Evolutionary conservation across 2,113 vertebrate species (phyloP), one percentile per base, ranked within the genome.

Genomic region (Ariopsis seemanni): DNA sequence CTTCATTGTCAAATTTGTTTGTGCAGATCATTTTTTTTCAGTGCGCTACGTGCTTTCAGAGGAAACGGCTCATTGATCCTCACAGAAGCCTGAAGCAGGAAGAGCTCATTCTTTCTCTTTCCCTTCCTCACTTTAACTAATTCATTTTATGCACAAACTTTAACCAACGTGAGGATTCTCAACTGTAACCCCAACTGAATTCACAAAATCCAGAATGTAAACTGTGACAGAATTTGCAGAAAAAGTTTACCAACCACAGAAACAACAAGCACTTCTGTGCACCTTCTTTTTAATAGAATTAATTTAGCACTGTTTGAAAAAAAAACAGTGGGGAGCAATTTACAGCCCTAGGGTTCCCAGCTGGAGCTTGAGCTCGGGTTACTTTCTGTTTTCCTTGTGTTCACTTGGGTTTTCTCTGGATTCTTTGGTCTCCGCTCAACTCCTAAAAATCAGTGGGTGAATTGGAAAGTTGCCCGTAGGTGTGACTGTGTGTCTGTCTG

Each of bases 1-100:
- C 93, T 95, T 96, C 95, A 95, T 95, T 95, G 95, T 95, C 95
- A 95, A 94, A 93, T 95, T 94, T 95, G 93, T 94, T 93, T 92
- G 93, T 91, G 91, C 90, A 90, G 90, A 92, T 94, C 93, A 94
- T 95, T 95, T 95, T 95, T 57, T 94, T 88, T 87, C 85, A 14
- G 42, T 50, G 80, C 82, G 89, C 86, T 86, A 75, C 90, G 80
- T 90, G 92, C 91, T 92, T 95, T 94, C 92, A 93, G 91, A 94
- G 93, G 94, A 87, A 92, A 93, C 92, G 93, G 93, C 92, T 95
- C 94, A 95, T 95, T 95, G 95, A 95, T 94, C 94, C 94, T 91
- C 89, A 86, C 93, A 93, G 91, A 93, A 91, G 91, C 93, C 92
- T 90, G 91, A 90, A 94, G 93, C 86, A 89, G 91, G 91, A 88